Conservation (phyloP, 2,888 invertebrate species). For the Venusia cambrica region DNA sequence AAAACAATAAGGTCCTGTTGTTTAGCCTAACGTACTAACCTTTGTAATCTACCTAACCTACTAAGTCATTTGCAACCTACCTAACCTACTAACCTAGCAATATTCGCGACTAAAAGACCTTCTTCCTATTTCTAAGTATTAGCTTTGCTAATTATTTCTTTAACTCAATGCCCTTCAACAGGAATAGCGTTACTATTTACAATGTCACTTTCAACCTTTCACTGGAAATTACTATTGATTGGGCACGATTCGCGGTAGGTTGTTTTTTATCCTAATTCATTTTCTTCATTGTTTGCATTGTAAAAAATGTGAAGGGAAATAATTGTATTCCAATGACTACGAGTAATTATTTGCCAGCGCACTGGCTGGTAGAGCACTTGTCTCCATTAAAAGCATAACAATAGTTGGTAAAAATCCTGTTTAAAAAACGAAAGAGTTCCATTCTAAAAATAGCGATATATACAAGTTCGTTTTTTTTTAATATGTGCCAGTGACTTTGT, state of each 20-base stretch:
- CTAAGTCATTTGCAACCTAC: no score
- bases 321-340: constrained; percentile 14
- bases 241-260: background rate
- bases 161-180: constrained; percentile 28
- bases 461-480: constrained; percentile 1
- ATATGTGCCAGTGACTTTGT: constrained; percentile 13
- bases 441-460: constrained; percentile 1
- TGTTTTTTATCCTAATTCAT: constrained; percentile 7
- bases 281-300: constrained; percentile 21
- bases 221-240: constrained; percentile 3
- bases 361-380: constrained; percentile 49
- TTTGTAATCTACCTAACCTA: no score
- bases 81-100: no score
- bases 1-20: no score
- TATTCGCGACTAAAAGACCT: no score
- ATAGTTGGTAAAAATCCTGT: background rate
- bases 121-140: no score
- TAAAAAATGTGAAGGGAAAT: constrained; percentile 56
- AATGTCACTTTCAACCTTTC: constrained; percentile 20
- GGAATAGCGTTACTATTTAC: constrained; percentile 31
- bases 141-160: no score
- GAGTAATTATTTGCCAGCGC: constrained; percentile 33
- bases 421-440: background rate
- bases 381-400: constrained; percentile 24
- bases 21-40: no score